Evolutionary conservation across 2,888 invertebrate species (phyloP), one percentile per base, ranked within the genome.

Genomic region (Habrosyne pyritoides): DNA sequence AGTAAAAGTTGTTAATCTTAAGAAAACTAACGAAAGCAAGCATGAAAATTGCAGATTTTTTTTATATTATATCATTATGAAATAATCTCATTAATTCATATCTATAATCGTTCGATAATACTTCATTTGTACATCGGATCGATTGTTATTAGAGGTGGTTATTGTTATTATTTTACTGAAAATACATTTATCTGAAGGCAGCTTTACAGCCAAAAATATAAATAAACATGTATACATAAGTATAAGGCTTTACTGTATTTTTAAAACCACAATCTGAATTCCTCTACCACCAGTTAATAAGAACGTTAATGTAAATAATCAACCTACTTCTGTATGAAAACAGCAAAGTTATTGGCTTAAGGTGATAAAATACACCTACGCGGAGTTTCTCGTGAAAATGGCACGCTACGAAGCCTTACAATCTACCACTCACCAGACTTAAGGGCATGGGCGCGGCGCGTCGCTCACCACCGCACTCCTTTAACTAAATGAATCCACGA

Each of bases 361-460:
- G 59, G 66, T 69, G 63, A 70, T 66, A 73, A 65, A 75, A 66
- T 64, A 72, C 69, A 78, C 73, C 71, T 75, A 79, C 71, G 68
- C 67, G 67, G 66, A 72, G 75, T 68, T 82, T 80, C 73, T 83
- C 78, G 77, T 77, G 77, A 83, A 85, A 86, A 85, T 83, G 84
- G 84, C 86, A 86, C 84, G 84, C 70, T 80, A 79, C 75, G 90
- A 91, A 91, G 84, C 89, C 91, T 90, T 91, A 92, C 76, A 86
- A 87, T 77, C 80, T 91, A 92, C 75, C 83, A 92, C 91, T 92
- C 84, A 91, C 91, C 91, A 86, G 85, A 83, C 84, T 84, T 83
- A 83, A 81, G 87, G 79, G 85, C 91, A 92, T 92, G 91, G 91
- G 91, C 91, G 91, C 91, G 89, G 90, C 90, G 88, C 89, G 81